Base-by-base conservation (phyloP, 2,797 vertebrate genomes). In the Melanotaenia maccullochi region DNA sequence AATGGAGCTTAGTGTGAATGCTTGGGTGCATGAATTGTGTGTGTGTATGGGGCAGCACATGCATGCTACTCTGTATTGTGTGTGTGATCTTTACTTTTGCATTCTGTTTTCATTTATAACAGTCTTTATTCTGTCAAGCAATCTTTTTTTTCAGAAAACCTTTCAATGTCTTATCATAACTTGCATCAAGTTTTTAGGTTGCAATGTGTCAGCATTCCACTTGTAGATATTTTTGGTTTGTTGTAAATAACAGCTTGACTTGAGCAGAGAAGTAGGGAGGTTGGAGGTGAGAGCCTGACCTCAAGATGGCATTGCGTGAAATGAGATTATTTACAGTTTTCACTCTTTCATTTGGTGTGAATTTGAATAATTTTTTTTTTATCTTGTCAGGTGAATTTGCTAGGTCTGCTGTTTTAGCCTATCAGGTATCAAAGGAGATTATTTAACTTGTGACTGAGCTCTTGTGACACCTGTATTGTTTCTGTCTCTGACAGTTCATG, bases 101-200 rank as follows among this genome's bases (percentile, higher is more conserved):
- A 85, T 85, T 86, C 40, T 24, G 52, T 79, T 78, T 80, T 76
- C 84, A 81, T 64, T 69, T 77, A 81, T 69, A 60, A 70, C 73
- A 9, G 74, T 82, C 78, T 69, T 32, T 24, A 54, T 68, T 68
- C 60, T 33, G 67, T 84, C 75, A 55, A 74, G 73, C 73, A 77
- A 61, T 85, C 75, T 30, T 51, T 65, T 65, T 64, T 65, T 66
- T 61, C 68, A 92, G 93, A 94, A 89, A 94, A 93, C 91, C 93
- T 95, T 89, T 96, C 93, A 94, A 95, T 94, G 90, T 95, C 94
- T 96, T 94, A 90, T 96, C 97, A 97, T 97, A 96, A 99, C 97
- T 99, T 99, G 97, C 97, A 99, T 99, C 98, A 99, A 99, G 98
- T 99, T 99, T 95, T 97, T 95, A 95, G 94, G 96, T 97, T 87